Evolutionary conservation across 2,113 vertebrate species (phyloP), one percentile per base, ranked within the genome.

Genomic region (Pseudopipra pipra): DNA sequence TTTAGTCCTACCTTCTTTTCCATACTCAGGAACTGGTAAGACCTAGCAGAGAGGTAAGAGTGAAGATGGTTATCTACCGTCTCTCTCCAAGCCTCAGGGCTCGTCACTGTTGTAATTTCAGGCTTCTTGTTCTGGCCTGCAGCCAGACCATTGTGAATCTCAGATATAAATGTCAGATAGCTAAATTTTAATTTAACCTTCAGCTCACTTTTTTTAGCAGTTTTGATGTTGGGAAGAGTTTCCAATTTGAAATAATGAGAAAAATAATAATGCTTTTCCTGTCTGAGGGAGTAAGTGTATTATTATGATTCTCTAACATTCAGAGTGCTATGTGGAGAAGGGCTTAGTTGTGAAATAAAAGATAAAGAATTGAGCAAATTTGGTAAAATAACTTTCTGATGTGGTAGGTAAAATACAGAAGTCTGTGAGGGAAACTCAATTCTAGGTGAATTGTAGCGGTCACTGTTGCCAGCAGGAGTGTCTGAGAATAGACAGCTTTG

Each of bases 311-410:
- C 23, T 61, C 14, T 83, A 6, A 18, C 15, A 21, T 41, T 86
- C 8, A n/a, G 6, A 62, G 52, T 84, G 30, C 2, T 13, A 1
- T 1, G 2, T 2, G 12, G 9, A 14, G 2, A 25, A n/a, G 4
- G 17, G 21, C 19, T 70, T 70, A 52, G 6, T 19, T 84, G 24
- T 52, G 27, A 91, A 93, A 73, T 39, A 77, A 62, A 85, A 68
- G 22, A 72, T 35, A 76, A 19, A 75, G 41, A 66, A 77, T 44
- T 70, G 31, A 81, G n/a, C 6, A 58, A 37, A 70, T 56, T 54
- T 54, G 21, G 14, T 80, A 21, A 47, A 72, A 25, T 59, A 55
- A 55, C 11, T 88, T 72, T 80, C 25, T 76, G 33, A 65, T 37
- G 10, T 43, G 22, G 4, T 62, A 88, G 67, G 39, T 78, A 61